Base-by-base conservation (phyloP, 2,113 vertebrate species). In the Eolophus roseicapilla region DNA sequence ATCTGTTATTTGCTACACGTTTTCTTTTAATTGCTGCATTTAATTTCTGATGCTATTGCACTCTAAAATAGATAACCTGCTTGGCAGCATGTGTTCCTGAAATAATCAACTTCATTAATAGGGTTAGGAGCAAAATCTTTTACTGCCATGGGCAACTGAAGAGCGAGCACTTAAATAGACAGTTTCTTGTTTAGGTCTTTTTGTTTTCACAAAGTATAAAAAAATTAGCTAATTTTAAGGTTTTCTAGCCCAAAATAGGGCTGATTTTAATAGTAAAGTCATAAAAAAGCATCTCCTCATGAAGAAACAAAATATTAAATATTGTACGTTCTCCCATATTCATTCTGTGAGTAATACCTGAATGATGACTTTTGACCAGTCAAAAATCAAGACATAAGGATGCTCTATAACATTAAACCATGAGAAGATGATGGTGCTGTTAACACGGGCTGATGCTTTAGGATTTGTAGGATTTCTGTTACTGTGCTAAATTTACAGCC, bases 101-200 rank as follows among this genome's bases (percentile, higher is more conserved):
- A 96, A 94, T 96, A 94, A 94, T 71, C 92, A 27, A 60, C 8
- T 78, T 83, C 82, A 91, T 96, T 96, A 96, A 94, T 84, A 50
- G 86, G 91, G 85, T 90, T 69, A 82, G 65, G 73, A 95, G 87
- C 41, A 71, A 76, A 68, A 64, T 59, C 75, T 88, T 75, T 63
- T 21, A 7, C 44, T 69, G 82, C 89, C 93, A 47, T 59, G 74
- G 75, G 24, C 87, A 93, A 65, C 6, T 24, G 52, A 73, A 85
- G 94, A 95, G 92, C 10, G 44, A 78, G 37, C 59, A 64, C 29
- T 88, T 70, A 53, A 94, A 75, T 3, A 59, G 53, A 12, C 39
- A 77, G 39, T 57, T 90, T 50, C 70, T 80, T 31, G 28, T 71
- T 63, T n/a, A 52, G 79, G 23, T 53, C 29, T 80, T 37, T n/a